Base-by-base conservation (phyloP, 2,113 vertebrate species). In the Phaethornis superciliosus region DNA sequence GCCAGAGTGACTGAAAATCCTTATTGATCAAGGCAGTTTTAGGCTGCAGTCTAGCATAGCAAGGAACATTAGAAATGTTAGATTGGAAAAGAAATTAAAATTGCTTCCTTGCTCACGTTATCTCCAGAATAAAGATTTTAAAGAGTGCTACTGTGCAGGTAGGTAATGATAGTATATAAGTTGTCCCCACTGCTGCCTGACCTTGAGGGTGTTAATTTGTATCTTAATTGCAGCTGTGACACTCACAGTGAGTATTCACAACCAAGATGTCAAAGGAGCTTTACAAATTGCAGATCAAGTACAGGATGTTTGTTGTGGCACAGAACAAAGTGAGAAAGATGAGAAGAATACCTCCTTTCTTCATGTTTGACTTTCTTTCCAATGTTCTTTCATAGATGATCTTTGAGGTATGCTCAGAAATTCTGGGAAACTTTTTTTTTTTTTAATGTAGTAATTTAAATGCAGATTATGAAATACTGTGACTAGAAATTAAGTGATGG, bases 51-150 rank as follows among this genome's bases (percentile, higher is more conserved):
- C 72, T 94, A 96, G 92, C 15, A 33, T 35, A 76, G 51, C 62
- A 93, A 97, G 86, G 60, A 87, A 65, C 75, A 90, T 91, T 96
- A 96, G 89, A 97, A 96, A 96, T 94, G 52, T 35, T 71, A 93
- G 56, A 91, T 30, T 92, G 91, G 70, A 95, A 95, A 93, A 95
- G 33, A 96, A 96, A 94, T 93, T 90, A 91, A 96, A 95, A 94
- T 90, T 0, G 90, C 72, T 95, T 94, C 40, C 91, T 89, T 94
- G 82, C 16, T 81, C 52, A 75, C 6, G 20, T 51, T 83, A 85
- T 78, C 52, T 78, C 37, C 56, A 79, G 72, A 92, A 81, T 24
- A 84, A 72, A 82, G 74, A 86, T 76, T 60, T 88, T 90, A 69
- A 37, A 52, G 42, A 62, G 42, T 46, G 12, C n/a, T 76, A 32